A percentile compares a stretch with the other conserved stretches of the same genome.
Conservation (phyloP, 2,797 vertebrate species). For the Eulemur albifrons region DNA sequence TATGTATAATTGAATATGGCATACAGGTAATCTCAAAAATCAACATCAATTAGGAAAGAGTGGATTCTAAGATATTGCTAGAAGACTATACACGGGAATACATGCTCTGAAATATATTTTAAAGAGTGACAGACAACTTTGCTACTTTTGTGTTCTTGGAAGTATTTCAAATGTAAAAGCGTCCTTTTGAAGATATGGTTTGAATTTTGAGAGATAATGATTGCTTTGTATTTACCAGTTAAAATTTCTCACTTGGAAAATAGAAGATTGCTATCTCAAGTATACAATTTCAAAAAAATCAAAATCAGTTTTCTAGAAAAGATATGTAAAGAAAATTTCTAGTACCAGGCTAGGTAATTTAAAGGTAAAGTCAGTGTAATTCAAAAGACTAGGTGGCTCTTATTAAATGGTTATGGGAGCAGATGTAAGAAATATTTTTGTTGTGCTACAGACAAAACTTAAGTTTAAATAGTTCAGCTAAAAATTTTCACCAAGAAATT, state of each 20-base stretch:
- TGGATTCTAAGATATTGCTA: neutral
- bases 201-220: neutral
- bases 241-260: constrained; percentile 34
- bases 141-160: neutral
- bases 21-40: neutral
- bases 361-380: neutral
- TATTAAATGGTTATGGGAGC: neutral
- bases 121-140: neutral
- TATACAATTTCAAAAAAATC: neutral
- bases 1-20: neutral
- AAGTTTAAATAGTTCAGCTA: neutral
- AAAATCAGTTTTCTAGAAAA: constrained; percentile 20
- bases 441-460: neutral
- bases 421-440: neutral
- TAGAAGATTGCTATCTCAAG: neutral
- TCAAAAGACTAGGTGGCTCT: neutral
- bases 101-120: neutral
- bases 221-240: constrained; percentile 35
- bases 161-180: neutral
- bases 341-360: neutral
- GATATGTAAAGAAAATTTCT: neutral
- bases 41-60: neutral
- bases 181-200: neutral
- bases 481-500: neutral
- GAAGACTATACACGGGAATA: neutral